Base-by-base conservation (phyloP, 1,140 invertebrate genomes). In the Maniola jurtina region DNA sequence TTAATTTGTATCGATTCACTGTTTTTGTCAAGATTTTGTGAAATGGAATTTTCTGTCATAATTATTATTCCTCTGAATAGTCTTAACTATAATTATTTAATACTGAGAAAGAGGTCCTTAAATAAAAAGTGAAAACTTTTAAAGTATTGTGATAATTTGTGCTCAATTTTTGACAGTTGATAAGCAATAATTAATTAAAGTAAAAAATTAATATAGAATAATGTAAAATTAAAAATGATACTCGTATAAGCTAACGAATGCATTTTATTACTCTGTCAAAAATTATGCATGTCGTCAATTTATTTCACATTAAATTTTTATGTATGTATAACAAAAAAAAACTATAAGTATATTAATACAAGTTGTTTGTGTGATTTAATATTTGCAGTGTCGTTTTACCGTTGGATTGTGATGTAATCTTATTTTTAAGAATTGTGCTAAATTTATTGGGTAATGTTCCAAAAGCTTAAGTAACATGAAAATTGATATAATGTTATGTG, bases 371-470 rank as follows among this genome's bases (percentile, higher is more conserved):
- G 61, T 72, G 60, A 33, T 67, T 40, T 67, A 70, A 66, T 72
- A 68, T 73, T 76, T 80, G 79, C 82, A 83, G 77, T 84, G 81
- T 83, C 70, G 72, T 83, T 71, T 73, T 66, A 58, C 16, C 59
- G 25, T 68, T 81, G 79, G 76, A 71, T 84, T 80, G 77, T 64
- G 64, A 71, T 79, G 76, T 55, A 6, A 35, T 7, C n/a, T 6
- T 89, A 83, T 84, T 77, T 82, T 83, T 86, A 85, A 88, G 81
- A 70, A 54, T 59, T 79, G 71, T 81, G 82, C 86, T 90, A 90
- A 90, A 89, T 90, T 90, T 90, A 90, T 90, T 90, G 88, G 88
- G 88, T 89, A 81, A 83, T 83, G 81, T 82, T 64, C 57, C 58
- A 69, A 59, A 57, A 6, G 55, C 35, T 57, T 57, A 15, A 57